Evolutionary conservation across 2,888 invertebrate species (phyloP).

Genomic region (Hanleya hanleyi): DNA sequence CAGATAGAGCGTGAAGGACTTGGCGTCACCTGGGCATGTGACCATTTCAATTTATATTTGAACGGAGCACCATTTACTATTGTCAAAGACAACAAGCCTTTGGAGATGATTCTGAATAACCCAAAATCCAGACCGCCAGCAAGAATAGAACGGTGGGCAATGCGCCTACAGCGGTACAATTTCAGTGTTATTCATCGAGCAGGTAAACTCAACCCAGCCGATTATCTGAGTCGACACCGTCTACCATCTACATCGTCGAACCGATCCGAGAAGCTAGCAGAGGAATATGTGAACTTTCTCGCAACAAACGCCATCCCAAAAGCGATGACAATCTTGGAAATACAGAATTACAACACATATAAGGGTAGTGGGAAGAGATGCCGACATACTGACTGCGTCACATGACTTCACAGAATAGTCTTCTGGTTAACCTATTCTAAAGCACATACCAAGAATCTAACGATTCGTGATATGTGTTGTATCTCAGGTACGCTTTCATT

Average conservation of each 20-base stretch:
- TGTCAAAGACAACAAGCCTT: conserved; percentile 15
- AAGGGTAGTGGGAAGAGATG: no score
- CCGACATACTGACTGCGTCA: no score
- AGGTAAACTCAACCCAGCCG: conserved; percentile 14
- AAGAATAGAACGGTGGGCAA: conserved; percentile 12
- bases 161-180: conserved; percentile 15
- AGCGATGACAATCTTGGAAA: conserved; percentile 34
- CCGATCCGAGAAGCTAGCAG: conserved; percentile 25
- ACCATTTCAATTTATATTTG: conserved; percentile 39
- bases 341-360: no score
- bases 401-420: no score
- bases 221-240: conserved; percentile 27
- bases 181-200: conserved; percentile 16
- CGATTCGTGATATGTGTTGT: no score
- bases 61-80: conserved; percentile 12
- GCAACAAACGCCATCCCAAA: conserved; percentile 31
- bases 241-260: conserved; percentile 38
- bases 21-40: conserved; percentile 32
- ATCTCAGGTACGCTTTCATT: no score
- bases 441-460: no score
- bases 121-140: conserved; percentile 15
- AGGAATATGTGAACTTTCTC: conserved; percentile 31
- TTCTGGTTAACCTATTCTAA: no score
- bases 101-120: conserved; percentile 6
- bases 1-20: conserved; percentile 32